phyloP scores from a whole-genome alignment of 2,888 invertebrate genomes.

The Biston betularia region DNA sequence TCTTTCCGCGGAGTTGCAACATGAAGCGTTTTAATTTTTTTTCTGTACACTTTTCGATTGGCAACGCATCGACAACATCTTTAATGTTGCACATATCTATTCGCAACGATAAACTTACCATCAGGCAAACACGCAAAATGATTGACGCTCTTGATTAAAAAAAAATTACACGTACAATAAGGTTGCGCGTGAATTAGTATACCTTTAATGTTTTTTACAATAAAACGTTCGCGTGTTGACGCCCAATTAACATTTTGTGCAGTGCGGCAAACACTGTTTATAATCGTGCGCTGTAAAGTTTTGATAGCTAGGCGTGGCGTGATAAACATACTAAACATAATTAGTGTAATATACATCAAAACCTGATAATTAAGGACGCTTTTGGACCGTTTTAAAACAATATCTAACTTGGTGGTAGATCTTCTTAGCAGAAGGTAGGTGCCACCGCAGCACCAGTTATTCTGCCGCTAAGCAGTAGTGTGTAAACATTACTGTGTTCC shows the following conservation, averaged over 20 bases:
- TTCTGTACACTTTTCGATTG: no score
- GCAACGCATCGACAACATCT: no score
- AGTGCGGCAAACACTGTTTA: conserved; percentile 47
- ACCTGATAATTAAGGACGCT: background rate
- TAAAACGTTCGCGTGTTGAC: conserved; percentile 43
- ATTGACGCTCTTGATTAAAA: background rate
- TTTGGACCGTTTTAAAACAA: background rate
- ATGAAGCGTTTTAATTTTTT: no score
- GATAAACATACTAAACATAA: conserved; percentile 5
- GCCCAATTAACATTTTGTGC: conserved; percentile 47
- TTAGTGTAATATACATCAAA: conserved; percentile 1
- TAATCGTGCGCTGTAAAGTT: conserved; percentile 19
- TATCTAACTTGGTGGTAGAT: no score
- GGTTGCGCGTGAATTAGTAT: conserved; percentile 25
- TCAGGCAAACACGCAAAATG: no score
- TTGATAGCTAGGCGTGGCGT: conserved; percentile 14
- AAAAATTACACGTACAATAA: conserved; percentile 23
- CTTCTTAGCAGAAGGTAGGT: no score
- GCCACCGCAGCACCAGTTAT: no score
- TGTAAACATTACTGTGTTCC: no score
- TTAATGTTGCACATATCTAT: no score
- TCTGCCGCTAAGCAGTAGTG: no score
- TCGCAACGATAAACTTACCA: no score
- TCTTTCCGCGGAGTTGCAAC: no score
- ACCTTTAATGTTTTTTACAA: conserved; percentile 3